phyloP scores from a whole-genome alignment of 2,797 vertebrate genomes.

The Poeciliopsis turneri region DNA sequence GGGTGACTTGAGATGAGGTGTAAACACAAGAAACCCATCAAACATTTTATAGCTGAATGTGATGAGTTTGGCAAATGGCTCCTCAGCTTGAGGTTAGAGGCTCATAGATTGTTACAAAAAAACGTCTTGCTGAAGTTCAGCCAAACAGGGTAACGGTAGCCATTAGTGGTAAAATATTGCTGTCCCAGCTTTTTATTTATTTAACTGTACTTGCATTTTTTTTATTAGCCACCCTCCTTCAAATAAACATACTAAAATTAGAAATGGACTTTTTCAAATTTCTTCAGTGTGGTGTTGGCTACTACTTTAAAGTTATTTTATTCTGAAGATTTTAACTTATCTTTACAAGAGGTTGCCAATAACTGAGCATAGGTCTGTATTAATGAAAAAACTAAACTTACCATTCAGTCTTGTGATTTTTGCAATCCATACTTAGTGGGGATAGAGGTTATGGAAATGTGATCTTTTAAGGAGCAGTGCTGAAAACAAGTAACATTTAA shows the following conservation, averaged over 20 bases:
- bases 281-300: background rate
- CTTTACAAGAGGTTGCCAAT: background rate
- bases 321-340: background rate
- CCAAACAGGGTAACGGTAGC: background rate
- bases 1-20: background rate
- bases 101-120: background rate
- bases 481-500: background rate
- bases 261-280: background rate
- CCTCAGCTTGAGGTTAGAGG: background rate
- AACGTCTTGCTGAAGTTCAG: background rate
- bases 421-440: background rate
- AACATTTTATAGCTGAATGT: background rate
- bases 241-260: background rate
- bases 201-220: background rate
- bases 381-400: background rate
- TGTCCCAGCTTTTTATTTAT: background rate
- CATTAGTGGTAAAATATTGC: background rate
- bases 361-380: background rate
- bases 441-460: background rate
- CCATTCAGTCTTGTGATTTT: background rate
- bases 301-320: background rate
- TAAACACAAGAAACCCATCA: background rate
- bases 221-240: background rate
- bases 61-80: background rate
- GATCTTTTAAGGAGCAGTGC: background rate